phyloP scores from a whole-genome alignment of 2,888 invertebrate species.

The Tillus elongatus region DNA sequence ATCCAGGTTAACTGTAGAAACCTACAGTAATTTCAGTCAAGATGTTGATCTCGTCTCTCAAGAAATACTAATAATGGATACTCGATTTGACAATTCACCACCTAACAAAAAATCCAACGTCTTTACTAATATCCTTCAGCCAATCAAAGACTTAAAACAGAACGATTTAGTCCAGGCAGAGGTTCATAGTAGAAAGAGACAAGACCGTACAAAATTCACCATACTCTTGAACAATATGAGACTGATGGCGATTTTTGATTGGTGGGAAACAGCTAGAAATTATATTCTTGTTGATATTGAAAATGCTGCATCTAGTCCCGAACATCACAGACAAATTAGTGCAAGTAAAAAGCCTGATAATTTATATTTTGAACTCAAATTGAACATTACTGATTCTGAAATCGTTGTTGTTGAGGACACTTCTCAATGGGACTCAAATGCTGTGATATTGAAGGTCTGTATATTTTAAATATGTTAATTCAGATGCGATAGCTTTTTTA shows the following conservation, averaged over 20 bases:
- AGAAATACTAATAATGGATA: constrained; percentile 76
- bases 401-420: constrained; percentile 89
- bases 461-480: neutral
- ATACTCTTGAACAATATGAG: constrained; percentile 90
- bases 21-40: constrained; percentile 79
- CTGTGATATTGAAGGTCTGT: constrained; percentile 74
- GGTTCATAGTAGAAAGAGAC: constrained; percentile 50
- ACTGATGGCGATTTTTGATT: constrained; percentile 86
- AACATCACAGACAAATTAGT: constrained; percentile 19
- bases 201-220: constrained; percentile 67
- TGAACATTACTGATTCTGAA: constrained; percentile 93
- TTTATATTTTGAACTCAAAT: constrained; percentile 67
- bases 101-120: constrained; percentile 71
- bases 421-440: constrained; percentile 80
- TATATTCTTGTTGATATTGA: constrained; percentile 54
- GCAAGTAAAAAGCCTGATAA: constrained; percentile 22
- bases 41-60: constrained; percentile 89
- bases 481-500: neutral
- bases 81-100: constrained; percentile 56
- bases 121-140: constrained; percentile 80
- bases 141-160: constrained; percentile 37
- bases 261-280: constrained; percentile 78
- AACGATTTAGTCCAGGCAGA: constrained; percentile 37
- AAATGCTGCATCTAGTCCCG: constrained; percentile 25
- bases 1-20: constrained; percentile 76